Conservation (phyloP, 2,113 vertebrate species). For the Mobula birostris region DNA sequence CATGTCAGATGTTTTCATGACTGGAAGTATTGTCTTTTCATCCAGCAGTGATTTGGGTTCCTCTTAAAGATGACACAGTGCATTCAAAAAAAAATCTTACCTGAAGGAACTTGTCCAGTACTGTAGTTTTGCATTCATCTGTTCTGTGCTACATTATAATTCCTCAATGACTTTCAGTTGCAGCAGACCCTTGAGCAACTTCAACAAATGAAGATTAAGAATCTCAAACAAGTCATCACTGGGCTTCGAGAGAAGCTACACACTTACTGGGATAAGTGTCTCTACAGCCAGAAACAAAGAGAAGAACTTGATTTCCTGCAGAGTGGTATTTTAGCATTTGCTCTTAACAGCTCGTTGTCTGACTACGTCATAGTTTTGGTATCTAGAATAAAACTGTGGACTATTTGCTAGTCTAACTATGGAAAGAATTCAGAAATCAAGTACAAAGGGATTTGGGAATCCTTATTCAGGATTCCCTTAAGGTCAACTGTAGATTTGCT, state of each 20-base stretch:
- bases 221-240: slow-evolving; percentile 41
- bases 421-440: no score
- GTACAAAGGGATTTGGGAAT: no score
- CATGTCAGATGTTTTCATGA: no score
- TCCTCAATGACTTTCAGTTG: slow-evolving; percentile 39
- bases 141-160: not conserved
- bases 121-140: not conserved
- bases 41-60: not conserved
- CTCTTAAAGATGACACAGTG: not conserved
- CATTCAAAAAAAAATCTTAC: not conserved
- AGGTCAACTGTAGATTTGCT: no score
- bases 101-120: not conserved
- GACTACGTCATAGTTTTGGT: not conserved
- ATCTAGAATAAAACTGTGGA: no score
- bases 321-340: slow-evolving; percentile 38
- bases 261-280: slow-evolving; percentile 45
- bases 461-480: no score
- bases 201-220: slow-evolving; percentile 42
- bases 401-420: no score
- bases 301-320: slow-evolving; percentile 40
- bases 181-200: slow-evolving; percentile 42
- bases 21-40: not conserved
- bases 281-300: slow-evolving; percentile 41
- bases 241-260: slow-evolving; percentile 43
- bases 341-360: not conserved